phyloP scores from a whole-genome alignment of 2,797 vertebrate species.

The Lateolabrax maculatus region DNA sequence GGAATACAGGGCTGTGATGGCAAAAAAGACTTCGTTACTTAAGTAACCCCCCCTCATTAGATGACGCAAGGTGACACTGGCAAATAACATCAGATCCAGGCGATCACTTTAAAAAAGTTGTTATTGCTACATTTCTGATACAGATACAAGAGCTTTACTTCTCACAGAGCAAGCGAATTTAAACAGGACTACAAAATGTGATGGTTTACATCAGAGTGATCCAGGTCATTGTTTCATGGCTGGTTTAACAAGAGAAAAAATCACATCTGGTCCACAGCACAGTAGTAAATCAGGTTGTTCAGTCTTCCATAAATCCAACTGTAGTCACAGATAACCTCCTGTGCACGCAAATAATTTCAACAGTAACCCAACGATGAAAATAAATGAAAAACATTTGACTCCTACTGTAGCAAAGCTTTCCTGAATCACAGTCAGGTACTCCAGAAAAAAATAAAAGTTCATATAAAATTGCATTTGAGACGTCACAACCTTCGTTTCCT shows the following conservation, averaged over 20 bases:
- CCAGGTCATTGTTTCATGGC: background rate
- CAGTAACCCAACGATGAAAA: constrained; percentile 4
- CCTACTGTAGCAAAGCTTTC: constrained; percentile 71
- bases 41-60: background rate
- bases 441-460: constrained; percentile 48
- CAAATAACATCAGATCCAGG: background rate
- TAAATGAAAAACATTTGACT: constrained; percentile 23
- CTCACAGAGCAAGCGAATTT: background rate
- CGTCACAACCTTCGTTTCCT: constrained; percentile 19
- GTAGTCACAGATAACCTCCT: constrained; percentile 13
- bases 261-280: constrained; percentile 6
- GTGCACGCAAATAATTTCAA: constrained; percentile 8
- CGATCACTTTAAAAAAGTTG: constrained; percentile 5
- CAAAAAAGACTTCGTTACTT: background rate
- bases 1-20: background rate
- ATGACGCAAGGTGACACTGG: constrained; percentile 1
- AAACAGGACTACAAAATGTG: background rate
- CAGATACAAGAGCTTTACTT: constrained; percentile 5
- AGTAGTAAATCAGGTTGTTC: background rate
- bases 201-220: background rate
- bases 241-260: background rate
- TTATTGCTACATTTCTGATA: constrained; percentile 16
- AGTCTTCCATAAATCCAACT: background rate
- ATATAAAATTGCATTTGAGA: constrained; percentile 70
- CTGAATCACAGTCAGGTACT: constrained; percentile 60